Conservation (phyloP, 2,888 invertebrate genomes). For the Lepas anatifera region DNA sequence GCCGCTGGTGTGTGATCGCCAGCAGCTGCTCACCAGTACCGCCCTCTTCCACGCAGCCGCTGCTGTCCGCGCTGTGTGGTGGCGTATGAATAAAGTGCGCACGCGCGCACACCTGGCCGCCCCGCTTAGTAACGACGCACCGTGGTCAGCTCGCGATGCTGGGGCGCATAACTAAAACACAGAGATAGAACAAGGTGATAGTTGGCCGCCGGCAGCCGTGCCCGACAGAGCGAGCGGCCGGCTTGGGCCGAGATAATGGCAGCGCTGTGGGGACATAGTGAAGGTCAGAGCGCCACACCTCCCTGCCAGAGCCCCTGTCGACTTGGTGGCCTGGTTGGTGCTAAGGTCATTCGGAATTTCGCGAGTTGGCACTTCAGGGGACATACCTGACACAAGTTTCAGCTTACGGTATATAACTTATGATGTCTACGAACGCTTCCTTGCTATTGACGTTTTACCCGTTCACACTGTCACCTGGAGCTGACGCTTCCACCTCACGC, state of each 20-base stretch:
- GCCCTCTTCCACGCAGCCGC: background rate
- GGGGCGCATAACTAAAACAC: constrained; percentile 12
- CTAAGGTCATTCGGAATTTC: too few species aligned
- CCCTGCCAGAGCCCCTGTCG: too few species aligned
- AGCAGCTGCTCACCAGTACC: background rate
- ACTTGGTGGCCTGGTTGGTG: too few species aligned
- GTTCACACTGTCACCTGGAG: too few species aligned
- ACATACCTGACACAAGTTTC: too few species aligned
- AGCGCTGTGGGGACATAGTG: too few species aligned
- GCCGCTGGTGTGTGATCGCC: background rate
- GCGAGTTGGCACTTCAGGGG: too few species aligned
- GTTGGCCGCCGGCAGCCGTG: background rate
- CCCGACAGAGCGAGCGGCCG: background rate
- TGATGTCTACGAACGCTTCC: too few species aligned
- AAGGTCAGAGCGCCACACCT: too few species aligned
- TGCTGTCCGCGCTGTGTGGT: background rate
- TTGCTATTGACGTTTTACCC: too few species aligned
- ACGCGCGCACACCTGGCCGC: background rate
- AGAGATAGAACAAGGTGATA: background rate
- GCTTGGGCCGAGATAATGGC: background rate
- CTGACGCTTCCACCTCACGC: too few species aligned
- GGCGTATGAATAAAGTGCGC: background rate
- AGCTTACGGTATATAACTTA: too few species aligned
- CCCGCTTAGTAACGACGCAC: constrained; percentile 8
- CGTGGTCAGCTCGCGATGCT: constrained; percentile 5